Percentiles rank a stretch among this genome's conserved stretches.
Evolutionary conservation across 2,797 vertebrate species (phyloP).

Genomic region (Sebastes goodei): DNA sequence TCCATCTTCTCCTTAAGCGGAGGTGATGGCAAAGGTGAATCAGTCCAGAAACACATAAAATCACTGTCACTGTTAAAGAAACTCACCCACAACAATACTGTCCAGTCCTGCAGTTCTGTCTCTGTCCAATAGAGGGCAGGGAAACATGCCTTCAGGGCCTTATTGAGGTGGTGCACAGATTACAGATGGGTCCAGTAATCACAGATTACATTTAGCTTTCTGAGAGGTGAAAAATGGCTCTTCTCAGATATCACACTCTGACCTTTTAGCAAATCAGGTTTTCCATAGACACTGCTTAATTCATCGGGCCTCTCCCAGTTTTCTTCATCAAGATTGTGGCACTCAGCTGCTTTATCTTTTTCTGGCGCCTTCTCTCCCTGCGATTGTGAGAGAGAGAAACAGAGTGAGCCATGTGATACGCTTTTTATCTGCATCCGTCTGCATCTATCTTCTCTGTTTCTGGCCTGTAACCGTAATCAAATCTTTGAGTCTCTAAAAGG

Average conservation of each 20-base stretch:
- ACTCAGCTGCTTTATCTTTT: constrained; percentile 2
- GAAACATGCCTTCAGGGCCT: neutral
- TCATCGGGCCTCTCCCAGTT: constrained; percentile 5
- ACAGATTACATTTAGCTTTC: constrained; percentile 46
- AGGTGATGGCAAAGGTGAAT: neutral
- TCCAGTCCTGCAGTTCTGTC: neutral
- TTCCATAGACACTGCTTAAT: constrained; percentile 11
- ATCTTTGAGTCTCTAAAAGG: constrained; percentile 54
- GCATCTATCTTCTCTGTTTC: constrained; percentile 46
- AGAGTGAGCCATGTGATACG: neutral
- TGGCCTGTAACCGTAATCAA: constrained; percentile 62
- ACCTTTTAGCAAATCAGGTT: constrained; percentile 44
- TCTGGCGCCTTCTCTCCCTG: constrained; percentile 2
- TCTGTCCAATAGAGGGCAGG: constrained; percentile 37
- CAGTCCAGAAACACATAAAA: neutral
- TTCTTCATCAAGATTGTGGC: constrained; percentile 1
- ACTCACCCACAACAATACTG: neutral
- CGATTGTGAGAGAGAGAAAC: neutral
- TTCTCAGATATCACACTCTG: constrained; percentile 43
- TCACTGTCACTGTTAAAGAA: neutral
- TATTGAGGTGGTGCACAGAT: constrained; percentile 13
- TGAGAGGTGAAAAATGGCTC: constrained; percentile 44
- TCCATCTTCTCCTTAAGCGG: neutral
- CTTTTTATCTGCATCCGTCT: constrained; percentile 34
- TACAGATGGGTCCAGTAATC: constrained; percentile 30